A percentile compares a stretch with the other conserved stretches of the same genome.
phyloP scores from a whole-genome alignment of 1,140 invertebrate genomes.

The Maniola jurtina region DNA sequence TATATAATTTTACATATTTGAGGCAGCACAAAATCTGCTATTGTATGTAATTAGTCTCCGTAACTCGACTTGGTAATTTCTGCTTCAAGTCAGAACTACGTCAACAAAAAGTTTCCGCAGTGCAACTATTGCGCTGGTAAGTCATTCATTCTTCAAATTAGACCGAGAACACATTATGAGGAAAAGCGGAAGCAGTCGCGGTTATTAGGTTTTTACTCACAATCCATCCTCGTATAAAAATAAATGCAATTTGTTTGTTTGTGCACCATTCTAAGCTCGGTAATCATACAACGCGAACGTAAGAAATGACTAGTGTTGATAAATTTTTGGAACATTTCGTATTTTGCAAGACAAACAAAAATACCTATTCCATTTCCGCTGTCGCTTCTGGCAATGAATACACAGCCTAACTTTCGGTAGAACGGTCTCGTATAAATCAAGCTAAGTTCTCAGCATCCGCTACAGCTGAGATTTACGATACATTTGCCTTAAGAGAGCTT shows the following conservation, averaged over 20 bases:
- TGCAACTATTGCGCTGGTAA: slow-evolving; percentile 11
- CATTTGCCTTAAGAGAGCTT: slow-evolving; percentile 10
- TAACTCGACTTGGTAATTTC: slow-evolving; percentile 1
- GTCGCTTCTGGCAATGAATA: neutral
- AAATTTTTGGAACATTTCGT: neutral
- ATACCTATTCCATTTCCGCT: neutral
- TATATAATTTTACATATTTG: neutral
- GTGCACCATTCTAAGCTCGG: too few relatives aligned
- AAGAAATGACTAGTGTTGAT: too few relatives aligned
- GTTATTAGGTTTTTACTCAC: neutral
- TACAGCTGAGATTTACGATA: slow-evolving; percentile 23
- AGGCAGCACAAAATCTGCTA: slow-evolving; percentile 4
- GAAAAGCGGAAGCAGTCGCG: neutral
- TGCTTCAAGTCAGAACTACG: slow-evolving; percentile 10
- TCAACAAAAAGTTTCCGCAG: slow-evolving; percentile 13
- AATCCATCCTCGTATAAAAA: too few relatives aligned
- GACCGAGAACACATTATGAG: neutral
- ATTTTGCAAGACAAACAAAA: neutral
- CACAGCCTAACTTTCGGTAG: neutral
- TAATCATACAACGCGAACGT: too few relatives aligned
- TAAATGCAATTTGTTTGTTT: too few relatives aligned
- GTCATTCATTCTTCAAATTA: slow-evolving; percentile 11
- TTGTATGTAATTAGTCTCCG: slow-evolving; percentile 14
- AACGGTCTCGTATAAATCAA: slow-evolving; percentile 23
- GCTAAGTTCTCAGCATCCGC: slow-evolving; percentile 26